Evolutionary conservation across 2,797 vertebrate genomes (phyloP).

Genomic region (Oreochromis grahami): DNA sequence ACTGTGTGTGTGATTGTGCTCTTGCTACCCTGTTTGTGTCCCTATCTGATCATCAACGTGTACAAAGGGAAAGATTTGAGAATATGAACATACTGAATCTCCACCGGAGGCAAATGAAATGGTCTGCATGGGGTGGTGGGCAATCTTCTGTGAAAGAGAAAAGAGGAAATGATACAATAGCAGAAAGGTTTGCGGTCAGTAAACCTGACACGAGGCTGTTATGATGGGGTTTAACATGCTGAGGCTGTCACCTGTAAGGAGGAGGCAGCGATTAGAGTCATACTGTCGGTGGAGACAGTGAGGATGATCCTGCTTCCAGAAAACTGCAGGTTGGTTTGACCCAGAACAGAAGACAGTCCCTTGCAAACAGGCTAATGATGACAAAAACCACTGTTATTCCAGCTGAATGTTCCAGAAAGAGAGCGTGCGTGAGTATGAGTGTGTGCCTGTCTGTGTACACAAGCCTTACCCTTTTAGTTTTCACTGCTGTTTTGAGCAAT

Average conservation of each 20-base stretch:
- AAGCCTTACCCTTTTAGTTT: conserved; percentile 82
- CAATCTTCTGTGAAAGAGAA: conserved; percentile 81
- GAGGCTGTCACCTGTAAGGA: conserved; percentile 83
- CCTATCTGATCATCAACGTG: not conserved
- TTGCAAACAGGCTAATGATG: conserved; percentile 80
- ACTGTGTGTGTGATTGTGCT: not conserved
- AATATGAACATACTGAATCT: conserved; percentile 84
- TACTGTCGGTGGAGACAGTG: conserved; percentile 84
- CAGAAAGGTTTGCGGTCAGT: not conserved
- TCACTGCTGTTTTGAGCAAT: conserved; percentile 76
- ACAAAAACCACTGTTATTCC: conserved; percentile 6
- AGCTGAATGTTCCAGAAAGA: not conserved
- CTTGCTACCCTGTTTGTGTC: not conserved
- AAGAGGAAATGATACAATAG: not conserved
- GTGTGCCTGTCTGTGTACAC: not conserved
- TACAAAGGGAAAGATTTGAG: not conserved
- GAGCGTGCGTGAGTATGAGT: not conserved
- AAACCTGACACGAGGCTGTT: not conserved
- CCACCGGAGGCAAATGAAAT: conserved; percentile 97
- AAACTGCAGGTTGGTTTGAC: conserved; percentile 90
- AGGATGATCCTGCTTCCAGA: conserved; percentile 86
- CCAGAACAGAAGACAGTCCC: conserved; percentile 83
- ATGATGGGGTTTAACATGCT: not conserved
- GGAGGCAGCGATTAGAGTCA: conserved; percentile 81
- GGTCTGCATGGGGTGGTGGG: conserved; percentile 92